Base-by-base conservation (phyloP, 2,113 vertebrate species). In the Aegithalos caudatus region DNA sequence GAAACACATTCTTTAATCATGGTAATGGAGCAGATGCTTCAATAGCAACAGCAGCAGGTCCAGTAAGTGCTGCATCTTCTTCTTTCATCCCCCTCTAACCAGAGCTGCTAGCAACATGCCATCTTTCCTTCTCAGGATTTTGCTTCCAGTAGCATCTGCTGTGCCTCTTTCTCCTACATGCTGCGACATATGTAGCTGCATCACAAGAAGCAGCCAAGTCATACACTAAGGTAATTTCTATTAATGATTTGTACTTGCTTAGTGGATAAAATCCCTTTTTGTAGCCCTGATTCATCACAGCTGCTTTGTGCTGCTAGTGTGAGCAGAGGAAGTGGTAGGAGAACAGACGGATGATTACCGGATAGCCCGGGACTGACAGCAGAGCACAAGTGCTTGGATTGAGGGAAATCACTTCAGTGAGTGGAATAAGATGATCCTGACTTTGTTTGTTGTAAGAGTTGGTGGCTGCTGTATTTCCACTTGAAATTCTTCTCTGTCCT, bases 81-180 rank as follows among this genome's bases (percentile, higher is more conserved):
- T 95, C 90, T 94, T 88, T 95, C 89, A 80, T 86, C 78, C 84
- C 87, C 82, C 71, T 96, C 92, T 82, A 91, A 93, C 58, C 79
- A 94, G 92, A 96, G 83, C 96, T 92, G 85, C 88, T 81, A 96
- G 91, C 83, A 95, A 88, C 14, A 11, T 92, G 92, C 90, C 92
- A 95, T 97, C 94, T 96, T 95, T 97, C 81, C 91, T 97, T 84
- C 92, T 84, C 77, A 81, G 87, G 90, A 88, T 90, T 97, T 92
- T 80, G 91, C 91, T 97, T 97, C 88, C 94, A 95, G 72, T 80
- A 93, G 96, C 97, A 97, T 97, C 97, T 97, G 97, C 94, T 97
- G 65, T 81, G 90, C 62, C 82, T 87, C 69, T 81, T 95, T 92
- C 94, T 94, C 86, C 62, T 96, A 86, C 87, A 86, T 81, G 66